Evolutionary conservation across 2,888 invertebrate species (phyloP).

Genomic region (Spodoptera littoralis): DNA sequence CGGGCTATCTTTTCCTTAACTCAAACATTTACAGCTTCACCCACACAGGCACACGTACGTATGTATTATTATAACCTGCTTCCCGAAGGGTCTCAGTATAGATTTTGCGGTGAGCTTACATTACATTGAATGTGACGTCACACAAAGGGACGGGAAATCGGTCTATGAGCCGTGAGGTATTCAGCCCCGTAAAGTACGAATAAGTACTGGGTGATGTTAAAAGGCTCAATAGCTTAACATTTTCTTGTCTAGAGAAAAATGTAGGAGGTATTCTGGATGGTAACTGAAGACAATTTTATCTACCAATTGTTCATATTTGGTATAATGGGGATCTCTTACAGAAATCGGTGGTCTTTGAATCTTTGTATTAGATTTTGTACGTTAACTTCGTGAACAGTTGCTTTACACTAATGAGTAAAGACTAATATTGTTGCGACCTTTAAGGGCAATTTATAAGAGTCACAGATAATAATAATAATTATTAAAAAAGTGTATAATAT

Average conservation of each 20-base stretch:
- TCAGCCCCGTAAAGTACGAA: constrained; percentile 33
- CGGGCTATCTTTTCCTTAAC: constrained; percentile 24
- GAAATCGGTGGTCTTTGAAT: too few relatives aligned
- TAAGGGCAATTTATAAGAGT: too few relatives aligned
- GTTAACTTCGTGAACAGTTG: too few relatives aligned
- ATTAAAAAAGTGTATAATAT: too few relatives aligned
- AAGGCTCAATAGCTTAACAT: constrained; percentile 19
- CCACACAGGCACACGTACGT: neutral
- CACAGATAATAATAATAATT: too few relatives aligned
- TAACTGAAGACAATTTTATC: too few relatives aligned
- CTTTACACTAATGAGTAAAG: too few relatives aligned
- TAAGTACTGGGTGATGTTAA: constrained; percentile 41
- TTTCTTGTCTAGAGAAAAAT: constrained; percentile 5
- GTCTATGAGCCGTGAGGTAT: constrained; percentile 52
- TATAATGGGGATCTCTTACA: too few relatives aligned
- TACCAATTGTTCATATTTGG: too few relatives aligned
- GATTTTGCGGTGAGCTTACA: constrained; percentile 47
- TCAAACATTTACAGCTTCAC: constrained; percentile 15
- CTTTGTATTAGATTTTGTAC: too few relatives aligned
- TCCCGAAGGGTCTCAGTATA: constrained; percentile 34
- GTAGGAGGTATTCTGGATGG: too few relatives aligned
- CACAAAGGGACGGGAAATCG: constrained; percentile 53
- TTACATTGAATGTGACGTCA: constrained; percentile 48
- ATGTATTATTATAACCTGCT: constrained; percentile 37
- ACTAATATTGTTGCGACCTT: too few relatives aligned